Conservation (phyloP, 2,797 vertebrate genomes). For the Avahi laniger region DNA sequence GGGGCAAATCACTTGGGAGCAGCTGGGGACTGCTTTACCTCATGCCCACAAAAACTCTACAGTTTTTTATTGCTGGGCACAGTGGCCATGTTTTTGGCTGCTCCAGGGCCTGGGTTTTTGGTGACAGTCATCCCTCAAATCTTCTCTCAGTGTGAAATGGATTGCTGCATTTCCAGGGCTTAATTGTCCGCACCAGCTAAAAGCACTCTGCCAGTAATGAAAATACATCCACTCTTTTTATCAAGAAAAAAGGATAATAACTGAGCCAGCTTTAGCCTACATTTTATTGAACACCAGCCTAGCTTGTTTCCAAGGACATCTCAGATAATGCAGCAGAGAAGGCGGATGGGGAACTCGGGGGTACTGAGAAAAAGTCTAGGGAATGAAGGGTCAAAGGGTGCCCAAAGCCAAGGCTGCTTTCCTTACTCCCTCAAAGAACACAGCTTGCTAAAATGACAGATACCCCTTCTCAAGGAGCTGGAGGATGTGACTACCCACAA, state of each 20-base stretch:
- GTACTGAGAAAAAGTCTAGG: background rate
- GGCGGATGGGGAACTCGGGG: background rate
- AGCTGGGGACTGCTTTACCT: background rate
- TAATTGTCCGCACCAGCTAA: constrained; percentile 71
- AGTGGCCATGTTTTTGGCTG: background rate
- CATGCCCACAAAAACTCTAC: background rate
- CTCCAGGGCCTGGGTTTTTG: constrained; percentile 8
- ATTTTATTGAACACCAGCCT: constrained; percentile 65
- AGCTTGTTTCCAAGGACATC: constrained; percentile 63
- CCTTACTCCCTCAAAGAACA: background rate
- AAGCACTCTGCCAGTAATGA: constrained; percentile 74
- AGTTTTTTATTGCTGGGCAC: background rate
- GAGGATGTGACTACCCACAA: background rate
- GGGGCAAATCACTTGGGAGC: background rate
- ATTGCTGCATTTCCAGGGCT: constrained; percentile 71
- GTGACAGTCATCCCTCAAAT: constrained; percentile 57
- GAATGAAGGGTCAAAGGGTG: background rate
- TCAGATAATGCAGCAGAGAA: background rate
- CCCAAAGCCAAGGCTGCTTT: background rate
- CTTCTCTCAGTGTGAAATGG: constrained; percentile 66
- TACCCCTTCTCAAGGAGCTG: background rate
- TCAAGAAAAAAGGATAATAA: constrained; percentile 74
- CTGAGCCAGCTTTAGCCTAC: constrained; percentile 61
- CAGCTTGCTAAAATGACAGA: constrained; percentile 25
- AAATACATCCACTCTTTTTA: constrained; percentile 72